phyloP scores from a whole-genome alignment of 2,797 vertebrate genomes.

The Acanthiza pusilla region DNA sequence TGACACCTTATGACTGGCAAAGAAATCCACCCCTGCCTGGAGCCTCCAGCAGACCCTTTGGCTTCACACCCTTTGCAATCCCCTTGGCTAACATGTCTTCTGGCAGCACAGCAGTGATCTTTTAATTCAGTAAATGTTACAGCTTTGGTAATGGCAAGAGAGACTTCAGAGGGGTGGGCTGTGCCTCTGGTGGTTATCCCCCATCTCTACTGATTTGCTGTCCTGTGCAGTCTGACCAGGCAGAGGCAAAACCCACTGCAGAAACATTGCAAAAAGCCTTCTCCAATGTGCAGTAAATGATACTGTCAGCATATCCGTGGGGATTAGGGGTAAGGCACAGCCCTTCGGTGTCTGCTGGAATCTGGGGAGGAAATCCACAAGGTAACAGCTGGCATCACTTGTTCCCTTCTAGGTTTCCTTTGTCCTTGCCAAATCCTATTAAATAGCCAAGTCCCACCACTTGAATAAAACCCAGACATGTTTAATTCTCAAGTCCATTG shows the following conservation, averaged over 20 bases:
- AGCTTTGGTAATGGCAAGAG: neutral
- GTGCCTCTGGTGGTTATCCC: neutral
- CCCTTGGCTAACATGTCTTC: neutral
- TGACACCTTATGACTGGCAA: neutral
- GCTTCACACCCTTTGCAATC: neutral
- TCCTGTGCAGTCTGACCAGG: neutral
- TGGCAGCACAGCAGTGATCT: neutral
- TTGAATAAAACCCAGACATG: neutral
- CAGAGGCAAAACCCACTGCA: neutral
- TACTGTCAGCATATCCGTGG: neutral
- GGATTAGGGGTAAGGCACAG: neutral
- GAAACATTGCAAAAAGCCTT: neutral
- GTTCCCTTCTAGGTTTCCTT: slow-evolving; percentile 15
- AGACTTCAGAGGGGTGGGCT: neutral
- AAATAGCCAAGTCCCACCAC: neutral
- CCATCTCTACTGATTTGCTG: neutral
- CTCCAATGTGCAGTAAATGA: neutral
- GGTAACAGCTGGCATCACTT: slow-evolving; percentile 4
- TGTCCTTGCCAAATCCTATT: neutral
- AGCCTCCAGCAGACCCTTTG: neutral
- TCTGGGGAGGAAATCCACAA: neutral
- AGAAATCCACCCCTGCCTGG: neutral
- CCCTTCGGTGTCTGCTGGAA: neutral
- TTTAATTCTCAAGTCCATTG: slow-evolving; percentile 4
- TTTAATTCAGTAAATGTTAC: neutral